Evolutionary conservation across 2,888 invertebrate species (phyloP), one percentile per base, ranked within the genome.

Genomic region (Drosophila macrospina): DNA sequence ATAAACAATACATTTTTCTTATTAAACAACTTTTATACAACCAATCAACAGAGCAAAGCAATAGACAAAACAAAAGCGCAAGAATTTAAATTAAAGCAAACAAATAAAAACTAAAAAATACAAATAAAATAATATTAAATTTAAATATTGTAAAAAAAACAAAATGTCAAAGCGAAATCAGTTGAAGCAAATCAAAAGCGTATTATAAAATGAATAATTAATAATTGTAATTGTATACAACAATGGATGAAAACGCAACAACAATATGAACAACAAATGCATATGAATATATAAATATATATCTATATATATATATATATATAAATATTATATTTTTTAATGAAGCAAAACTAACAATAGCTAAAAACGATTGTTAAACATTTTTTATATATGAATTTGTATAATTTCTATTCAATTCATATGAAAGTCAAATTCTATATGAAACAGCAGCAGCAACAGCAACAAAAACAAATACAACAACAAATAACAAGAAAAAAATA

Each of bases 361-460:
- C 71, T 77, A 63, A 88, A 74, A 67, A 74, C 47, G 64, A 78
- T 86, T 87, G 86, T 87, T 86, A 72, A 84, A 81, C 85, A 86
- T 73, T 86, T 88, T 85, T 85, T 74, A 75, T 75, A 84, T 84
- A 79, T 86, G 67, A 85, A 81, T 87, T 80, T 85, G 54, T 87
- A 79, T 86, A 13, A 87, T 89, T 89, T 87, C 65, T 47, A 76
- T 76, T 75, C 47, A 69, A 80, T 73, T 80, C 64, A 74, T 65
- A 69, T 62, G 50, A 61, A 79, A 71, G 47, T 48, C 45, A 56
- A 71, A 69, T 71, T 66, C 71, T 36, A 66, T 47, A 68, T 45
- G 56, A 69, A 44, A n/a, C n/a, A 56, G 34, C 57, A 64, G 47
- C 30, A 37, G 48, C 24, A 36, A 50, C 37, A 24, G 5, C 24